Evolutionary conservation across 2,113 vertebrate species (phyloP).

Genomic region (Eudyptes chrysolophus): DNA sequence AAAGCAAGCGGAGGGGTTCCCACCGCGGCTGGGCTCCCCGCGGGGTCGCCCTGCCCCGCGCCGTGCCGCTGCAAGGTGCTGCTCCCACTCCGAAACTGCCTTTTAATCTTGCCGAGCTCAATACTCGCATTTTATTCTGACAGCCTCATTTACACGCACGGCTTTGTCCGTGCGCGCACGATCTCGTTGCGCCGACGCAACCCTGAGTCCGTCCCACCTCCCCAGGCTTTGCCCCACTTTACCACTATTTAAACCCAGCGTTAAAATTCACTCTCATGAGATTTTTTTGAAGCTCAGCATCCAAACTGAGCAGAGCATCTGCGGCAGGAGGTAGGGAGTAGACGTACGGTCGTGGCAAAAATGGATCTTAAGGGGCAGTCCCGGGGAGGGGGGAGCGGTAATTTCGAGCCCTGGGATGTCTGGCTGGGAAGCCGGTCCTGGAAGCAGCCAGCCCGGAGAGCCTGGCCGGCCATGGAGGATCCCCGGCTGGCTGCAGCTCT

Average conservation of each 20-base stretch:
- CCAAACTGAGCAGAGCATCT: background rate
- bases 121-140: background rate
- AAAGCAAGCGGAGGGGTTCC: background rate
- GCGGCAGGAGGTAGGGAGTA: background rate
- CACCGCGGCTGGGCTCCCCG: background rate
- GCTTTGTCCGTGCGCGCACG: fast-evolving
- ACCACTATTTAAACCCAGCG: fast-evolving
- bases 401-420: background rate
- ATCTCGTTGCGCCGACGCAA: too few species aligned
- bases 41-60: background rate
- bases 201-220: background rate
- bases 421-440: background rate
- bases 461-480: background rate
- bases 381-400: background rate
- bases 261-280: too few species aligned
- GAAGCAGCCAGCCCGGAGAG: background rate
- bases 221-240: background rate
- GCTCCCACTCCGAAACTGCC: background rate
- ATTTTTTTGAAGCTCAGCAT: background rate
- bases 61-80: fast-evolving
- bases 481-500: background rate
- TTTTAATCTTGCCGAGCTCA: background rate
- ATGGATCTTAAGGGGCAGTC: background rate
- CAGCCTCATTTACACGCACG: fast-evolving
- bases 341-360: background rate